These are phyloP conservation scores for Drosophila prolongata DNA, from an alignment of 2,888 invertebrate species.

Conservation along the genomic window DNA sequence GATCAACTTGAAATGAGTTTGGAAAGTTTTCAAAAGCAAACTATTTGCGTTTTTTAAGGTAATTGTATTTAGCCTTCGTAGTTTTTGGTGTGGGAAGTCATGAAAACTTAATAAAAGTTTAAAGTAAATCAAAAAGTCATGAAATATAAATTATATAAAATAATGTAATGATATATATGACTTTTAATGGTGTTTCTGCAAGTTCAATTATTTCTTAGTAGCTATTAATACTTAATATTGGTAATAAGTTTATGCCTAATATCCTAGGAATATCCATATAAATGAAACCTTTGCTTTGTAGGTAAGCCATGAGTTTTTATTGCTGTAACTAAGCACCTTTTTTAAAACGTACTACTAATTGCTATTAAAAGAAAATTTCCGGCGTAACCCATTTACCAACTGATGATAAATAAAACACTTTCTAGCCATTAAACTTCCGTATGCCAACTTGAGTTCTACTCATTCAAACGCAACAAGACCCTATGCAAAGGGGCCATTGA, in stretches of 20 bases:
- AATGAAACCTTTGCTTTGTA: too few relatives aligned
- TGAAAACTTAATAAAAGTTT: not conserved
- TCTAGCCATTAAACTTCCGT: conserved; percentile 20
- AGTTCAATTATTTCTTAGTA: too few relatives aligned
- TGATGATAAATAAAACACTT: conserved; percentile 25
- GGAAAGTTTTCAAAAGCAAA: conserved; percentile 17
- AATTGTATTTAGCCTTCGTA: conserved; percentile 23
- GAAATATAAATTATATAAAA: too few relatives aligned
- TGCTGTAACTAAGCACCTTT: too few relatives aligned
- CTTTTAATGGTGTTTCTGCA: too few relatives aligned
- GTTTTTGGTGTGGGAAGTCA: conserved; percentile 13
- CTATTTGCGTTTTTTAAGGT: conserved; percentile 20
- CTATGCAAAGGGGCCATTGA: conserved; percentile 32
- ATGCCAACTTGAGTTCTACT: conserved; percentile 20
- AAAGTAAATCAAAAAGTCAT: not conserved
- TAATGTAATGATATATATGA: too few relatives aligned
- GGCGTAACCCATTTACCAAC: conserved; percentile 2
- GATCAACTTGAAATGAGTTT: conserved; percentile 49
- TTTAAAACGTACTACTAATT: not conserved
- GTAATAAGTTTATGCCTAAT: too few relatives aligned
- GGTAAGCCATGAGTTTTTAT: too few relatives aligned
- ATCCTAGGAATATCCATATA: too few relatives aligned
- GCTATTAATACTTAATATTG: too few relatives aligned
- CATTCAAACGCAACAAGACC: conserved; percentile 20
- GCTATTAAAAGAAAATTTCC: not conserved